Percentiles rank a stretch among this genome's conserved stretches.
These are phyloP conservation scores for Leptinotarsa peninsularis DNA, from an alignment of 2,888 invertebrate genomes.

Conservation along the genomic window DNA sequence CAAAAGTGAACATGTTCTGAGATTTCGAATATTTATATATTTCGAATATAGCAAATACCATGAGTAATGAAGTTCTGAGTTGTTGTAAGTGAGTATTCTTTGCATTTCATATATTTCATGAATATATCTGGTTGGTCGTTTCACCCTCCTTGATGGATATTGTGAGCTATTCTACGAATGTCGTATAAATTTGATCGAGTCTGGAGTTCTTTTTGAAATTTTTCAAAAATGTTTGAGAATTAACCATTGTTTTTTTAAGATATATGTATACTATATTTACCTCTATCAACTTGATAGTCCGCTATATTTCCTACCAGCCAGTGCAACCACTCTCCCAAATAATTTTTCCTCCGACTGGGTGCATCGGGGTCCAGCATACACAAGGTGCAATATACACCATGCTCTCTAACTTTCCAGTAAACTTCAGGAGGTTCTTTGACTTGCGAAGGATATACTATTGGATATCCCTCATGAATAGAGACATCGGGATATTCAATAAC, in stretches of 20 bases:
- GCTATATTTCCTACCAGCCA: conserved; percentile 83
- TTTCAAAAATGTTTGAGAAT: not conserved
- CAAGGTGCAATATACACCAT: conserved; percentile 58
- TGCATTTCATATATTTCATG: no score
- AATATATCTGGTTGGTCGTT: no score
- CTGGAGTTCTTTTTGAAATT: no score
- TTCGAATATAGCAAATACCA: no score
- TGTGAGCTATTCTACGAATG: no score
- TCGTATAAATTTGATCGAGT: no score
- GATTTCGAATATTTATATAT: no score
- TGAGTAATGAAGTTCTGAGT: no score
- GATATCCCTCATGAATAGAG: conserved; percentile 73
- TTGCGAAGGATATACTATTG: conserved; percentile 78
- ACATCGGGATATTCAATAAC: conserved; percentile 69
- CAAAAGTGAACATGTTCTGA: no score
- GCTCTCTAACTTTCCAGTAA: conserved; percentile 60
- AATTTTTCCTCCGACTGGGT: conserved; percentile 77
- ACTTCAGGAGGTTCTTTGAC: conserved; percentile 71
- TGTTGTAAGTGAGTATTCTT: no score
- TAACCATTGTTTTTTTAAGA: not conserved
- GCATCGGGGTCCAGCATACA: conserved; percentile 80
- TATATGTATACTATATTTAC: not conserved
- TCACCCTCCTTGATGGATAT: no score
- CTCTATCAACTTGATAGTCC: conserved; percentile 71
- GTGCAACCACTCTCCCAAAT: conserved; percentile 82